Evolutionary conservation across 2,797 vertebrate genomes (phyloP).

Genomic region (Dicrostonyx torquatus): DNA sequence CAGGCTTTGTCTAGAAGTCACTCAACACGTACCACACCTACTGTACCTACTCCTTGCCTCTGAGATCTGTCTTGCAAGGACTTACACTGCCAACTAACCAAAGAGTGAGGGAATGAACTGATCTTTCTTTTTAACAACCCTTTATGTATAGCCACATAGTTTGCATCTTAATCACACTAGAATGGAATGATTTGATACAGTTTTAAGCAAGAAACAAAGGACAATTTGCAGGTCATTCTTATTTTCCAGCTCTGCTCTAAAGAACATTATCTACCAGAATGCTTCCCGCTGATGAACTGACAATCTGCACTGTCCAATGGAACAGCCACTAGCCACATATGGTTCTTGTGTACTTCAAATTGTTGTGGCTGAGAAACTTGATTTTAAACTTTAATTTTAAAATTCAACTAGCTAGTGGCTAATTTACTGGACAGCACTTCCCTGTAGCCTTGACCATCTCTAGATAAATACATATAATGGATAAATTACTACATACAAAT

Average conservation of each 20-base stretch:
- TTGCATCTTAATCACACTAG: background rate
- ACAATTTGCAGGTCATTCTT: background rate
- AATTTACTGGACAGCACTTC: background rate
- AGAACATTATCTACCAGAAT: background rate
- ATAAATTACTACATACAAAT: background rate
- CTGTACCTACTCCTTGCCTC: background rate
- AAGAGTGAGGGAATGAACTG: background rate
- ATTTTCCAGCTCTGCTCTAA: background rate
- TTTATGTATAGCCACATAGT: background rate
- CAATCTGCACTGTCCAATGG: background rate
- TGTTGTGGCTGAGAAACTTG: background rate
- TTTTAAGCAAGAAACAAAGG: background rate
- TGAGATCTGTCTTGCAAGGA: background rate
- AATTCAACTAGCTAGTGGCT: background rate
- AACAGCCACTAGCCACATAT: background rate
- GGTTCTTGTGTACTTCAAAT: background rate
- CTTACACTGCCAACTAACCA: background rate
- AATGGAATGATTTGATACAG: background rate
- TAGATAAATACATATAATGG: background rate
- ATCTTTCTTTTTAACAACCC: background rate
- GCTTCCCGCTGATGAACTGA: background rate
- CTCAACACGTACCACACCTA: background rate
- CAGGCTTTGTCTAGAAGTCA: background rate
- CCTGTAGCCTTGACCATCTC: background rate
- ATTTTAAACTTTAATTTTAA: conserved; percentile 26